These are phyloP conservation scores for Eumacrocentrus americanus DNA, from an alignment of 2,888 invertebrate genomes.

Conservation along the genomic window DNA sequence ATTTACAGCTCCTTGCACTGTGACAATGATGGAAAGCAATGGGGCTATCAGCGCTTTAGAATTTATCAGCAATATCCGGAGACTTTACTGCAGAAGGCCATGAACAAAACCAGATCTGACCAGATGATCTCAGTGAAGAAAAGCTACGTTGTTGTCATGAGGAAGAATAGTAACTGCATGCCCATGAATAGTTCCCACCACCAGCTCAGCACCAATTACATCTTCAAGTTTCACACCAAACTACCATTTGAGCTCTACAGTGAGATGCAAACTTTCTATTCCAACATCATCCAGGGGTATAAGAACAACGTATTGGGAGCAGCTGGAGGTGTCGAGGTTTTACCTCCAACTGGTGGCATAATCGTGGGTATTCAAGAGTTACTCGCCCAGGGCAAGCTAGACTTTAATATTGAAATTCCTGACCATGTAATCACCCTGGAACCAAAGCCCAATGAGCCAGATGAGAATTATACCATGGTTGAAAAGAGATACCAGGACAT, in stretches of 20 bases:
- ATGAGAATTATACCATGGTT: conserved; percentile 61
- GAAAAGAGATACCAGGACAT: conserved; percentile 59
- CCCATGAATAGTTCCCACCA: conserved; percentile 64
- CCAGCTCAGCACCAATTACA: conserved; percentile 59
- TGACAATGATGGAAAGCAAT: conserved; percentile 68
- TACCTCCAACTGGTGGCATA: conserved; percentile 63
- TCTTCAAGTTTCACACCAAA: conserved; percentile 62
- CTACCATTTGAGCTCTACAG: conserved; percentile 63
- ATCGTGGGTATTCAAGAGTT: conserved; percentile 64
- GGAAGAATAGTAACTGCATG: conserved; percentile 60
- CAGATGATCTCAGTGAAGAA: conserved; percentile 68
- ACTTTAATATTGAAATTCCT: conserved; percentile 64
- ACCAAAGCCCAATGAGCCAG: conserved; percentile 62
- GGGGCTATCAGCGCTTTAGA: conserved; percentile 70
- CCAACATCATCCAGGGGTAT: conserved; percentile 44
- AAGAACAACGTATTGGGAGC: conserved; percentile 15
- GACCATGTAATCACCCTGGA: conserved; percentile 66
- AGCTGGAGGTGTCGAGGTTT: conserved; percentile 52
- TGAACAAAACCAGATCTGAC: conserved; percentile 67
- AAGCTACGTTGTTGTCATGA: conserved; percentile 56
- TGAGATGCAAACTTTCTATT: conserved; percentile 53
- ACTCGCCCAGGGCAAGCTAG: conserved; percentile 47
- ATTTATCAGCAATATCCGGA: conserved; percentile 78
- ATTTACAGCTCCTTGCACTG: conserved; percentile 73
- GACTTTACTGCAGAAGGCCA: conserved; percentile 66